A percentile compares a stretch with the other conserved stretches of the same genome.
These are phyloP conservation scores for Dreissena polymorpha DNA, from an alignment of 1,140 invertebrate species.

Conservation along the genomic window DNA sequence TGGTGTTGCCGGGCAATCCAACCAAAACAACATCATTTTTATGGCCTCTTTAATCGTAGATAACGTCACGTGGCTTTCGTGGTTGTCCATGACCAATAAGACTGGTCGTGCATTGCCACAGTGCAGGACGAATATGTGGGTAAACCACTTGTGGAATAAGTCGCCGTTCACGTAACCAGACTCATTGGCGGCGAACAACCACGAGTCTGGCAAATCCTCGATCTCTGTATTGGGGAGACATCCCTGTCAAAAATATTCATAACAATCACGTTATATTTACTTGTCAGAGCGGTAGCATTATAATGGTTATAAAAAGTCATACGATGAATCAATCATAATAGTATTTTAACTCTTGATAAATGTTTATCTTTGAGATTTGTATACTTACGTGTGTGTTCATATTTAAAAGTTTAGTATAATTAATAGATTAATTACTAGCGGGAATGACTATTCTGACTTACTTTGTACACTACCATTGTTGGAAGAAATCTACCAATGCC, in stretches of 20 bases:
- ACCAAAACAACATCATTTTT: conserved; percentile 43
- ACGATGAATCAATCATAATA: too few species aligned
- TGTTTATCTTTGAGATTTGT: too few species aligned
- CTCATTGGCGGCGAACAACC: neutral
- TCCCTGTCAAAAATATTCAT: conserved; percentile 4
- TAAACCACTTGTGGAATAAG: neutral
- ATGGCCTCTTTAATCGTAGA: conserved; percentile 60
- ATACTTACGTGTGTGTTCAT: too few species aligned
- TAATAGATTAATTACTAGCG: too few species aligned
- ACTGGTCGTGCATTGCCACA: conserved; percentile 23
- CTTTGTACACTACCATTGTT: neutral
- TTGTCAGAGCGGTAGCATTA: too few species aligned
- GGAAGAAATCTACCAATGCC: neutral
- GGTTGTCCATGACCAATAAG: conserved; percentile 65
- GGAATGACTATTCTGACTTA: neutral
- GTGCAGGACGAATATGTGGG: conserved; percentile 1
- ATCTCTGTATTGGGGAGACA: neutral
- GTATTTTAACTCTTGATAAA: too few species aligned
- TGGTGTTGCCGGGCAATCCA: conserved; percentile 46
- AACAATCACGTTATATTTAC: too few species aligned
- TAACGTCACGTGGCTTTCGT: conserved; percentile 73
- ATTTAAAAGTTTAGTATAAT: too few species aligned
- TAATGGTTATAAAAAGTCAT: too few species aligned
- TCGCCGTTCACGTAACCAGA: neutral
- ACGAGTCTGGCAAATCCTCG: neutral